These are phyloP conservation scores for Galleria mellonella DNA, from an alignment of 1,140 invertebrate species.

Conservation along the genomic window DNA sequence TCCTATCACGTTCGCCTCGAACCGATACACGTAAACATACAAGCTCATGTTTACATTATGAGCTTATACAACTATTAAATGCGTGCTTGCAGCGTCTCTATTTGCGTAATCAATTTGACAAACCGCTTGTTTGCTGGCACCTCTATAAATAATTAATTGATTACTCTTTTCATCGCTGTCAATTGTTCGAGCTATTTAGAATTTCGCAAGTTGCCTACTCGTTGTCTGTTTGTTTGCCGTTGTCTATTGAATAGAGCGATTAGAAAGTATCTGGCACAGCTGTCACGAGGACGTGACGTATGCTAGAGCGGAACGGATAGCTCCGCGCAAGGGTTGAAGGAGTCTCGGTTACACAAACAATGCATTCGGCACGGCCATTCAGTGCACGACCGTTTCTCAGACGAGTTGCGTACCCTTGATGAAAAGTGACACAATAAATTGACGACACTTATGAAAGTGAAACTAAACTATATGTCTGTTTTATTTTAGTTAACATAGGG, in stretches of 20 bases:
- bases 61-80: not conserved
- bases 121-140: conserved; percentile 21
- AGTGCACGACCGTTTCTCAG: conserved; percentile 40
- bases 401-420: conserved; percentile 18
- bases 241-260: conserved; percentile 55
- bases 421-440: conserved; percentile 4
- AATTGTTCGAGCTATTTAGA: conserved; percentile 45
- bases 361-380: conserved; percentile 56
- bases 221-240: conserved; percentile 51
- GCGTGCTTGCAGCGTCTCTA: conserved; percentile 1
- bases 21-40: conserved; percentile 37
- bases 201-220: conserved; percentile 56
- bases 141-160: conserved; percentile 59
- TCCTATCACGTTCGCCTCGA: conserved; percentile 55
- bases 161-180: conserved; percentile 42
- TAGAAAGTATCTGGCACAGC: conserved; percentile 67
- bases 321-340: conserved; percentile 55
- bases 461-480: not conserved
- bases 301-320: conserved; percentile 64
- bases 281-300: conserved; percentile 66
- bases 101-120: conserved; percentile 25
- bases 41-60: conserved; percentile 24
- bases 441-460: conserved; percentile 9
- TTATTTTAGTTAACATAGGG: not conserved
- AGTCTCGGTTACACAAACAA: conserved; percentile 53